A percentile compares a stretch with the other conserved stretches of the same genome.
phyloP scores from a whole-genome alignment of 2,888 invertebrate genomes.

The Heliconius charithonia region DNA sequence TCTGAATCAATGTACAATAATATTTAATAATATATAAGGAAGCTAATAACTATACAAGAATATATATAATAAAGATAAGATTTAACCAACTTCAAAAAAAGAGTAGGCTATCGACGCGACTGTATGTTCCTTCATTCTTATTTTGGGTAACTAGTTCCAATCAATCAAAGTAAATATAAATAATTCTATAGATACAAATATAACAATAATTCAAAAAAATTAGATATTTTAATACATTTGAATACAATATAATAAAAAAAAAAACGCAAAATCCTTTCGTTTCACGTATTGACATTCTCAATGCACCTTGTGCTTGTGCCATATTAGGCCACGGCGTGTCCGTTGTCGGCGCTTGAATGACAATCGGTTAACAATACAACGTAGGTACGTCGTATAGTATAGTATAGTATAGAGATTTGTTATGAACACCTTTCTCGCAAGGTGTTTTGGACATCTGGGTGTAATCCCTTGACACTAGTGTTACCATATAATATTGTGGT shows the following conservation, averaged over 20 bases:
- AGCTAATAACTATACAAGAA: too few species aligned
- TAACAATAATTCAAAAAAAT: slow-evolving; percentile 1
- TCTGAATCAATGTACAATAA: too few species aligned
- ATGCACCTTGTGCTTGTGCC: slow-evolving; percentile 43
- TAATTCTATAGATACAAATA: background rate
- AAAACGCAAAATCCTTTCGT: slow-evolving; percentile 24
- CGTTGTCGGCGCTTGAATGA: slow-evolving; percentile 43
- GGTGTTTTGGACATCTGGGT: slow-evolving; percentile 72
- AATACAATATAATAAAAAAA: background rate
- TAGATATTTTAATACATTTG: background rate
- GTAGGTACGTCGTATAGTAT: background rate
- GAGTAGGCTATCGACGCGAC: too few species aligned
- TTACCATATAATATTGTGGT: slow-evolving; percentile 47
- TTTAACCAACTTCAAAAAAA: too few species aligned
- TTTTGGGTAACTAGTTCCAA: too few species aligned
- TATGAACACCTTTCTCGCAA: slow-evolving; percentile 56
- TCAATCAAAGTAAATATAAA: too few species aligned
- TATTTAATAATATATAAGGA: too few species aligned
- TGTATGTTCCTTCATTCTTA: too few species aligned
- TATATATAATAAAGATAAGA: too few species aligned
- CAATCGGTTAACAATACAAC: slow-evolving; percentile 39
- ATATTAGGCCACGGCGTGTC: slow-evolving; percentile 48
- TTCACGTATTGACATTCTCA: slow-evolving; percentile 34
- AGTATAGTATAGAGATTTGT: slow-evolving; percentile 32
- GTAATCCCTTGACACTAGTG: slow-evolving; percentile 61